Conservation (phyloP, 2,888 invertebrate genomes). For the Linnaemya vulpina region DNA sequence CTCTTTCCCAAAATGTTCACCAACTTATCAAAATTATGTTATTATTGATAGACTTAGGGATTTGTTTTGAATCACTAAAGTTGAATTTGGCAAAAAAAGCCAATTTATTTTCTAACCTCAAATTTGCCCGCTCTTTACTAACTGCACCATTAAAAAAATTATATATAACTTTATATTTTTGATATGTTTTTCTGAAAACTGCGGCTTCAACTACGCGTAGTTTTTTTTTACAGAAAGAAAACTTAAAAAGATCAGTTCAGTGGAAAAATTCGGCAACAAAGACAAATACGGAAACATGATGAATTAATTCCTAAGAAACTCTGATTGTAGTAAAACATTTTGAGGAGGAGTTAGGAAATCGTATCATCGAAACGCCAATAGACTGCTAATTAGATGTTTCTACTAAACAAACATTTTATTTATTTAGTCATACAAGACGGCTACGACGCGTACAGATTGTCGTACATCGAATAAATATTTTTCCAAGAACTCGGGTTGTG, state of each 20-base stretch:
- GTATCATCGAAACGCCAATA: conserved; percentile 67
- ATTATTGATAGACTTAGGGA: too few species aligned
- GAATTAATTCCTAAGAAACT: conserved; percentile 41
- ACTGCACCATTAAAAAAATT: too few species aligned
- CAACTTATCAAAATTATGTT: too few species aligned
- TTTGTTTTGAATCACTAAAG: too few species aligned
- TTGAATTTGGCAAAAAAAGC: too few species aligned
- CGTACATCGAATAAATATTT: conserved; percentile 35
- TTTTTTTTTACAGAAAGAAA: not conserved
- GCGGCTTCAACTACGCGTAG: not conserved
- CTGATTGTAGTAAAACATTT: conserved; percentile 35
- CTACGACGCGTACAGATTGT: conserved; percentile 23
- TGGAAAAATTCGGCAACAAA: not conserved
- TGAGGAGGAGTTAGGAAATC: conserved; percentile 70
- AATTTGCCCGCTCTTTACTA: too few species aligned
- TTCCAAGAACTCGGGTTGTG: conserved; percentile 62
- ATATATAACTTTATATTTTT: too few species aligned
- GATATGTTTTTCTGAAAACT: too few species aligned
- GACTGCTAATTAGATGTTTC: conserved; percentile 69
- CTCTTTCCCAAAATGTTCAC: too few species aligned
- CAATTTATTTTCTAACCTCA: too few species aligned
- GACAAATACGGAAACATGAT: not conserved
- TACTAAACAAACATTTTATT: conserved; percentile 32
- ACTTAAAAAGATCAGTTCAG: not conserved
- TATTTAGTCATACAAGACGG: conserved; percentile 45